Conservation (phyloP, 2,797 vertebrate genomes). For the Enteromius mattozi region DNA sequence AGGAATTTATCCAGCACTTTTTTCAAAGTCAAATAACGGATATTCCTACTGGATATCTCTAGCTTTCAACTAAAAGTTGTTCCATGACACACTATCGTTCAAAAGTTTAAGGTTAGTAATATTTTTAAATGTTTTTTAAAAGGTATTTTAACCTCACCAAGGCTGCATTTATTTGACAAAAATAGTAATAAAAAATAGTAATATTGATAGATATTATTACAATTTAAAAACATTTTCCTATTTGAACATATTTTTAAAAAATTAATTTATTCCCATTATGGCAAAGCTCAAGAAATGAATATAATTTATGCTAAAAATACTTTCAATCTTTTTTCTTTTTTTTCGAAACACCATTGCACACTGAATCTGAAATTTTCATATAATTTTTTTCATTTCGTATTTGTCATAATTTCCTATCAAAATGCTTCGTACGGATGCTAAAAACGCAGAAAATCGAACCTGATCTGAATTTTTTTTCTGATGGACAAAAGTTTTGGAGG, state of each 20-base stretch:
- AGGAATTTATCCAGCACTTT: background rate
- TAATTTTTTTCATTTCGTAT: no score
- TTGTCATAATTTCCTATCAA: no score
- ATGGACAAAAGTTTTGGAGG: no score
- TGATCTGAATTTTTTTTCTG: no score
- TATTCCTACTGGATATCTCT: background rate
- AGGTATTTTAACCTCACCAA: background rate
- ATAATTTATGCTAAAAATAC: background rate
- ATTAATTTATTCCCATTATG: background rate
- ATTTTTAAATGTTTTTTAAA: background rate
- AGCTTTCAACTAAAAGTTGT: background rate
- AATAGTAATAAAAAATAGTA: background rate
- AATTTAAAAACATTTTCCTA: background rate
- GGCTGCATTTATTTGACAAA: background rate
- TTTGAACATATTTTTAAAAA: background rate
- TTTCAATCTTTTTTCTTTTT: no score
- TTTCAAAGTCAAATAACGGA: conserved; percentile 20
- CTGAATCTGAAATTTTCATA: no score
- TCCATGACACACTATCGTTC: background rate
- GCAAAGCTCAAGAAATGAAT: background rate
- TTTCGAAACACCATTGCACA: no score
- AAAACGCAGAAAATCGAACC: no score
- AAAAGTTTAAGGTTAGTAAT: background rate
- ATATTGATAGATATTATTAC: background rate
- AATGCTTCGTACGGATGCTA: no score